These are phyloP conservation scores for Abscondita cerata DNA, from an alignment of 2,888 invertebrate species.

Conservation along the genomic window DNA sequence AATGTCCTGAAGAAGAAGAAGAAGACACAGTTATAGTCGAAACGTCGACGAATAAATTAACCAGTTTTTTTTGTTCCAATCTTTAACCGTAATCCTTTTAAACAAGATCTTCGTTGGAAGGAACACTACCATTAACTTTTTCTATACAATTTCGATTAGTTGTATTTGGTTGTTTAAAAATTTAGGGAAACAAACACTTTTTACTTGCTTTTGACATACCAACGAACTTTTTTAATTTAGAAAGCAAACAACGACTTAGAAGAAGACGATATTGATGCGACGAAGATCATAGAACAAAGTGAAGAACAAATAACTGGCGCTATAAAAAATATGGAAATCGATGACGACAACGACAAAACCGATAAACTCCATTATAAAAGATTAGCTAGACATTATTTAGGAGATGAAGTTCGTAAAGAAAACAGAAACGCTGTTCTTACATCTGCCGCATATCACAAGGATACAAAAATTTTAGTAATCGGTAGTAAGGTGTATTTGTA, in stretches of 20 bases:
- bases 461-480: constrained; percentile 81
- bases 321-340: constrained; percentile 58
- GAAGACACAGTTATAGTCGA: too few species aligned
- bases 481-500: constrained; percentile 58
- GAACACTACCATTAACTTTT: too few species aligned
- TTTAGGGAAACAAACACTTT: too few species aligned
- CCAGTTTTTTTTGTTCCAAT: too few species aligned
- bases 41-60: too few species aligned
- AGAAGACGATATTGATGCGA: constrained; percentile 72
- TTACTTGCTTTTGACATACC: too few species aligned
- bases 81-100: too few species aligned
- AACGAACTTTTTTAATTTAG: constrained; percentile 34
- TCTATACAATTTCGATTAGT: too few species aligned
- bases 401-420: constrained; percentile 71
- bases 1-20: too few species aligned
- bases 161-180: too few species aligned
- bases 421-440: constrained; percentile 72
- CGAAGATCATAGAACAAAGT: constrained; percentile 65
- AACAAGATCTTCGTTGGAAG: too few species aligned
- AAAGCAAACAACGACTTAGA: constrained; percentile 61
- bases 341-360: constrained; percentile 54
- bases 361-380: constrained; percentile 72
- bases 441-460: constrained; percentile 82
- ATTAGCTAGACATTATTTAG: constrained; percentile 75
- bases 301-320: constrained; percentile 54